Evolutionary conservation across 2,113 vertebrate genomes (phyloP).

Genomic region (Phaetusa simplex): DNA sequence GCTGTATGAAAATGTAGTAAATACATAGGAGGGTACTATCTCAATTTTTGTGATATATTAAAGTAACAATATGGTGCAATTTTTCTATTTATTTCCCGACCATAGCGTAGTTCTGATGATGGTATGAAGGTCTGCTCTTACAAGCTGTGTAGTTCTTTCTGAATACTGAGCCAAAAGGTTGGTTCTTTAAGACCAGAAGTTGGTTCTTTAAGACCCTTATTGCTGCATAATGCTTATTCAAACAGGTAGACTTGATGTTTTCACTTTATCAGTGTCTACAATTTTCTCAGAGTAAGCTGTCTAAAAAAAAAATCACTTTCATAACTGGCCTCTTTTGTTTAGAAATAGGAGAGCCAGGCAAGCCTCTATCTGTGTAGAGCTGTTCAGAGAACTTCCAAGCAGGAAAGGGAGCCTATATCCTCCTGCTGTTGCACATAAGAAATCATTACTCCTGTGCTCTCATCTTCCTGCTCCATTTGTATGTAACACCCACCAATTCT

Average conservation of each 20-base stretch:
- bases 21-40: not conserved
- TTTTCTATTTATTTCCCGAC: not conserved
- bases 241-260: not conserved
- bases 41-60: not conserved
- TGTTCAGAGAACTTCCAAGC: not conserved
- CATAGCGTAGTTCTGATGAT: not conserved
- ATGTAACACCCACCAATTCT: not conserved
- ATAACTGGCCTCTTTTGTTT: not conserved
- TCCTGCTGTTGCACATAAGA: not conserved
- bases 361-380: not conserved
- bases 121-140: not conserved
- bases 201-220: not conserved
- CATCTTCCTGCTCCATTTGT: not conserved
- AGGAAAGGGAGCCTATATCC: not conserved
- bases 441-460: not conserved
- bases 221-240: not conserved
- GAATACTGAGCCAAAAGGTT: not conserved
- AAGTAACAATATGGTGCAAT: not conserved
- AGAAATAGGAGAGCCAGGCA: not conserved
- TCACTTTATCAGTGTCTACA: not conserved
- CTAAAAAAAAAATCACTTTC: not conserved
- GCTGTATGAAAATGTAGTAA: not conserved
- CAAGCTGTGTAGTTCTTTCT: not conserved
- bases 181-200: fast-evolving
- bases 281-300: not conserved